phyloP scores from a whole-genome alignment of 1,140 invertebrate genomes.

The Periplaneta americana region DNA sequence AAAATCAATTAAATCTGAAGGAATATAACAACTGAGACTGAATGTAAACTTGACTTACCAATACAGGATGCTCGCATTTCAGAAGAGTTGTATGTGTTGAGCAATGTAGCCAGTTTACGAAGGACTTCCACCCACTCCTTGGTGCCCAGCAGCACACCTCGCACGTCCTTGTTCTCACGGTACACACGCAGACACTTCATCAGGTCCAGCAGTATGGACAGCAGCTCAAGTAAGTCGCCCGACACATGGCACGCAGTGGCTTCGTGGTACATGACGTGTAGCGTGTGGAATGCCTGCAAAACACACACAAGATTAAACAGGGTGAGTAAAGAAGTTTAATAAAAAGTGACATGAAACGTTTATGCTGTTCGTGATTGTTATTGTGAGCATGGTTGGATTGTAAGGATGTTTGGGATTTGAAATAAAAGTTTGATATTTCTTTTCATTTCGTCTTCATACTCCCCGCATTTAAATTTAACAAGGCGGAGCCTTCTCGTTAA shows the following conservation, averaged over 20 bases:
- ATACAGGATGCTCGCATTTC: constrained; percentile 75
- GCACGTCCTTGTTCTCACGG: constrained; percentile 57
- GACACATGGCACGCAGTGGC: constrained; percentile 84
- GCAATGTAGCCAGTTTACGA: constrained; percentile 75
- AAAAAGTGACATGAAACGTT: too few species aligned
- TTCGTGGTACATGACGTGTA: constrained; percentile 92
- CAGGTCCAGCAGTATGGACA: constrained; percentile 69
- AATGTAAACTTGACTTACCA: constrained; percentile 48
- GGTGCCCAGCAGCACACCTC: constrained; percentile 53
- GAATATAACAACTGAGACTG: too few species aligned
- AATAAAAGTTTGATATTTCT: too few species aligned
- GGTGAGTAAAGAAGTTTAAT: too few species aligned
- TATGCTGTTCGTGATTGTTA: too few species aligned
- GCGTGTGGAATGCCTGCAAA: constrained; percentile 72
- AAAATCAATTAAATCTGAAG: too few species aligned
- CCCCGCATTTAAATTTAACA: too few species aligned
- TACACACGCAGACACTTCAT: constrained; percentile 61
- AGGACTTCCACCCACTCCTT: constrained; percentile 84
- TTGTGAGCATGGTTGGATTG: too few species aligned
- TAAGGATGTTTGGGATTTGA: too few species aligned
- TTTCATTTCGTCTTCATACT: too few species aligned
- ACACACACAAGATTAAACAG: too few species aligned
- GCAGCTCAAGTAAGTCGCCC: constrained; percentile 74
- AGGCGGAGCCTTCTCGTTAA: too few species aligned
- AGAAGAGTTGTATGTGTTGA: constrained; percentile 87